phyloP scores from a whole-genome alignment of 2,113 vertebrate species.

The Sebastes schlegelii region DNA sequence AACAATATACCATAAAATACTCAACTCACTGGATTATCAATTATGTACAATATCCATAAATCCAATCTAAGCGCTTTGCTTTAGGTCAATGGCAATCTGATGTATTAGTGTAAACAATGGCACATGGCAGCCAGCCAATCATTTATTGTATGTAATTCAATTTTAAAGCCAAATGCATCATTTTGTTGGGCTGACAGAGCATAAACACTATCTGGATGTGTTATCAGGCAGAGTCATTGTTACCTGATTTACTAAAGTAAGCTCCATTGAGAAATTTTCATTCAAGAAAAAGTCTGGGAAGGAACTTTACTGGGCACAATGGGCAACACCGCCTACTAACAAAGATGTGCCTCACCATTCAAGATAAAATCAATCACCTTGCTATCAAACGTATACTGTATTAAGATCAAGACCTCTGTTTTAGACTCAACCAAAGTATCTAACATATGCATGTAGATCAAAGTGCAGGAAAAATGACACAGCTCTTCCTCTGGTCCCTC shows the following conservation, averaged over 20 bases:
- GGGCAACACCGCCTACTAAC: constrained; percentile 19
- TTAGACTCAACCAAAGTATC: neutral
- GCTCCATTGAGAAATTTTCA: constrained; percentile 56
- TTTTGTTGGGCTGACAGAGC: neutral
- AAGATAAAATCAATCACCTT: constrained; percentile 7
- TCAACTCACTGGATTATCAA: neutral
- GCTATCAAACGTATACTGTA: neutral
- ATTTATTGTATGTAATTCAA: neutral
- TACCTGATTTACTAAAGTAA: constrained; percentile 18
- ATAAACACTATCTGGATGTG: neutral
- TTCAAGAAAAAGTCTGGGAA: constrained; percentile 53
- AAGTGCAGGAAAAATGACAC: constrained; percentile 40
- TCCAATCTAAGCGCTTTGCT: neutral
- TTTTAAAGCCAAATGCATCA: neutral
- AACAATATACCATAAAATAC: neutral
- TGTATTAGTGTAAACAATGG: neutral
- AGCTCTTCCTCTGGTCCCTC: constrained; percentile 56
- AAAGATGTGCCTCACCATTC: constrained; percentile 25
- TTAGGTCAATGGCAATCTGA: neutral
- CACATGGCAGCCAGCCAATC: neutral
- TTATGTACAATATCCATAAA: neutral
- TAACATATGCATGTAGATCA: neutral
- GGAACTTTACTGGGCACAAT: constrained; percentile 35
- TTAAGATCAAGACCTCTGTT: neutral
- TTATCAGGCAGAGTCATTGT: neutral